Base-by-base conservation (phyloP, 2,797 vertebrate genomes). In the Falco novaeseelandiae region DNA sequence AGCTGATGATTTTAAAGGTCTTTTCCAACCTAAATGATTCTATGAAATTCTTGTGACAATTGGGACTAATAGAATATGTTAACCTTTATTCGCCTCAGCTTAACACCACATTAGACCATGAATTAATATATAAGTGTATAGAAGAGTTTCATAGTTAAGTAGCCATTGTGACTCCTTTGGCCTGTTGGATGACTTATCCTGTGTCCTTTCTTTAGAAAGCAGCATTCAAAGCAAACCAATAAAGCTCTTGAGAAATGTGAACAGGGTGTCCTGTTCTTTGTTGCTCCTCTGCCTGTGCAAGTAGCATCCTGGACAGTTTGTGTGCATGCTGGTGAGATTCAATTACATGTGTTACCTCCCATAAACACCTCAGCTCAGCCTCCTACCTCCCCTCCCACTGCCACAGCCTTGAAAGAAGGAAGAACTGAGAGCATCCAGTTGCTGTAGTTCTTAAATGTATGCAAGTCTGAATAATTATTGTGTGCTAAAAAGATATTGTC, bases 41-140 rank as follows among this genome's bases (percentile, higher is more conserved):
- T 62, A 6, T 97, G 96, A 97, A 98, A 98, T 98, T 97, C 97
- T 98, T 97, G 95, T 96, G 97, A 98, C 98, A 98, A 98, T 98
- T 97, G 96, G 93, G 92, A 98, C 97, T 98, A 98, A 98, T 98
- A 98, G 97, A 98, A 98, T 98, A 93, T 94, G 95, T 98, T 98
- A 98, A 98, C 98, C 98, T 98, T 98, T 97, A 97, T 97, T 98
- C 79, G 40, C 87, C 94, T 85, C 96, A 84, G 93, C 93, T 94
- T 97, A 97, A 98, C 97, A 97, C 94, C 90, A 95, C 96, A 96
- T 96, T 97, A 98, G 96, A 95, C 96, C 85, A 88, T 95, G 96
- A 98, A 98, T 97, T 98, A 97, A 96, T 95, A 97, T 82, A 86
- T 96, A 97, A 97, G 93, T 96, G 96, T 95, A 94, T 97, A 92